phyloP scores from a whole-genome alignment of 2,888 invertebrate species.

The Electrophaes corylata region DNA sequence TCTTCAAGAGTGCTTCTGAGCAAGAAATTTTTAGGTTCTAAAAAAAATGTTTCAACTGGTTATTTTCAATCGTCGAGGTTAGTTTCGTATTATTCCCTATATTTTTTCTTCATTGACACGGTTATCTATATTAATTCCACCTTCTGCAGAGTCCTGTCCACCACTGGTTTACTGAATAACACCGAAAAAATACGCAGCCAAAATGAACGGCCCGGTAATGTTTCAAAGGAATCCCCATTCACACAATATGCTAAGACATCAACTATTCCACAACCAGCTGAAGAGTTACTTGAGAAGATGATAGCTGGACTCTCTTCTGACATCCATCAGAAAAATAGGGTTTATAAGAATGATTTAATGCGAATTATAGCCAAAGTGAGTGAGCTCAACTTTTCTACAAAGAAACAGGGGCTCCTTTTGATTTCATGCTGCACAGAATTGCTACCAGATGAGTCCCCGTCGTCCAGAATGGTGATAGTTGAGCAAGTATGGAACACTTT shows the following conservation, averaged over 20 bases:
- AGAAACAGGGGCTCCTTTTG: constrained; percentile 75
- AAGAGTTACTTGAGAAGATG: constrained; percentile 69
- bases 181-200: constrained; percentile 2
- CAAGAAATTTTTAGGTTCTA: constrained; percentile 42
- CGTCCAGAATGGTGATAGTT: constrained; percentile 75
- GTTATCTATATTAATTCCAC: background rate
- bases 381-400: constrained; percentile 67
- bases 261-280: constrained; percentile 41
- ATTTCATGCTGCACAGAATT: constrained; percentile 83
- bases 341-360: constrained; percentile 74
- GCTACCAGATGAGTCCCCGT: constrained; percentile 76
- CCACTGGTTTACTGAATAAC: constrained; percentile 5
- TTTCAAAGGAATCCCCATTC: constrained; percentile 5
- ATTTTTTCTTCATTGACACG: background rate
- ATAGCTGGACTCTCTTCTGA: constrained; percentile 68
- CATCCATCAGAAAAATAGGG: constrained; percentile 71
- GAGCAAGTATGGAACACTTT: constrained; percentile 83
- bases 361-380: constrained; percentile 65
- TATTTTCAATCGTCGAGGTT: constrained; percentile 48
- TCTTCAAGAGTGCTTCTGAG: constrained; percentile 48
- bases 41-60: constrained; percentile 38
- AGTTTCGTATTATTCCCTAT: constrained; percentile 22
- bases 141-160: constrained; percentile 7
- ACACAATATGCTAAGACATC: background rate
- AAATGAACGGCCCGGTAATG: background rate